These are phyloP conservation scores for Plebejus argus DNA, from an alignment of 2,888 invertebrate species.

Conservation along the genomic window DNA sequence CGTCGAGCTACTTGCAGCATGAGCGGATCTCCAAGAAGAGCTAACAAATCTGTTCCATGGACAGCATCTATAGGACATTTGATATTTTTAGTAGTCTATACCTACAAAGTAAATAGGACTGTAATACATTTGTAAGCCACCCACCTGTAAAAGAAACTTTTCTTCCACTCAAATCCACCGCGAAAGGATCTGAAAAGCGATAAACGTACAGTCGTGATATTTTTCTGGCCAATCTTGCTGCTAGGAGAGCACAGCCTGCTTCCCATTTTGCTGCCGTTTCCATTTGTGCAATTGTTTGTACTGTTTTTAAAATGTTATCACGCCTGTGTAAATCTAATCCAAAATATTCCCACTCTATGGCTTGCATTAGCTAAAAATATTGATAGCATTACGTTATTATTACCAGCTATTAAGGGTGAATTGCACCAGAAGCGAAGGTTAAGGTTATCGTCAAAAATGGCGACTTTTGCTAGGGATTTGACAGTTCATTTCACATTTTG, in stretches of 20 bases:
- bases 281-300: constrained; percentile 75
- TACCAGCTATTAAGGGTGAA: background rate
- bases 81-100: background rate
- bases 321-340: constrained; percentile 42
- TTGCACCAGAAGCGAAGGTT: too few relatives aligned
- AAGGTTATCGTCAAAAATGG: too few relatives aligned
- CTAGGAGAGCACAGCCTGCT: constrained; percentile 79
- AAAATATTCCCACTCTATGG: constrained; percentile 82
- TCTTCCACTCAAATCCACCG: constrained; percentile 67
- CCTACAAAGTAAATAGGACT: background rate
- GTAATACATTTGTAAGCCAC: background rate
- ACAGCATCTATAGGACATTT: constrained; percentile 74
- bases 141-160: constrained; percentile 77
- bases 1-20: constrained; percentile 84
- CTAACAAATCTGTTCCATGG: constrained; percentile 84
- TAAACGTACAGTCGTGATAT: constrained; percentile 79
- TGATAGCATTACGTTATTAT: background rate
- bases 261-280: constrained; percentile 81
- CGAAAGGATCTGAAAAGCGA: constrained; percentile 73
- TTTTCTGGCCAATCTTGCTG: constrained; percentile 73
- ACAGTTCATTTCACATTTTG: too few relatives aligned
- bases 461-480: too few relatives aligned
- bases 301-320: constrained; percentile 58
- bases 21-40: constrained; percentile 84
- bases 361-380: constrained; percentile 50